Evolutionary conservation across 2,797 vertebrate genomes (phyloP), one percentile per base, ranked within the genome.

Genomic region (Falco peregrinus): DNA sequence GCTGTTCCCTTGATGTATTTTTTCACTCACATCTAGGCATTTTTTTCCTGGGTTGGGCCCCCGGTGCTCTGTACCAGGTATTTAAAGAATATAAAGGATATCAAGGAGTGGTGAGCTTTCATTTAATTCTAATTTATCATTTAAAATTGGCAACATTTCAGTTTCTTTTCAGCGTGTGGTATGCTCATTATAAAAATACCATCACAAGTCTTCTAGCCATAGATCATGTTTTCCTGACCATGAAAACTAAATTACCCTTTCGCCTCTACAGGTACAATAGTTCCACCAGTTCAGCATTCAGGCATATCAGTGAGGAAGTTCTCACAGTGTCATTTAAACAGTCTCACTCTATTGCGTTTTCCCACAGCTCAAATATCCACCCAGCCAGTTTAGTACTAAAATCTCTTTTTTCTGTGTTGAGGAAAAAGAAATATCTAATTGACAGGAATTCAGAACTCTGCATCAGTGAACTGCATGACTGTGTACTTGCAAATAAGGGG

Each of bases 291-390:
- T 91, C 65, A 54, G 45, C 76, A 16, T 79, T 93, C 77, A 88
- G 79, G 51, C 89, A 47, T 63, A 63, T 84, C 79, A 71, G 65
- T 26, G 59, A 94, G 96, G 94, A 93, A 94, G 94, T 96, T 97
- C 94, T 94, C 95, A 96, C 96, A 90, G 67, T 92, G 68, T 96
- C 95, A 83, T 83, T 96, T 91, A 51, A 88, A n/a, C 14, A 90
- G 95, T 95, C 75, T 95, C 89, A 96, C 71, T 95, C 95, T 79
- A 3, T 59, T 96, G 93, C 83, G 9, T 94, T 96, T 96, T 97
- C 96, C 95, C 96, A 97, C 87, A 95, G 85, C 69, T 91, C 89
- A 35, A 94, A 93, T 85, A 83, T n/a, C 57, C 70, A 67, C 33
- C 57, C 24, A 29, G n/a, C 57, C 64, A 47, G 28, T 64, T 84